A percentile compares a stretch with the other conserved stretches of the same genome.
Evolutionary conservation across 35 echinoderm and acorn worm species (phyloP).

Genomic region (Heliocidaris erythrogramma): DNA sequence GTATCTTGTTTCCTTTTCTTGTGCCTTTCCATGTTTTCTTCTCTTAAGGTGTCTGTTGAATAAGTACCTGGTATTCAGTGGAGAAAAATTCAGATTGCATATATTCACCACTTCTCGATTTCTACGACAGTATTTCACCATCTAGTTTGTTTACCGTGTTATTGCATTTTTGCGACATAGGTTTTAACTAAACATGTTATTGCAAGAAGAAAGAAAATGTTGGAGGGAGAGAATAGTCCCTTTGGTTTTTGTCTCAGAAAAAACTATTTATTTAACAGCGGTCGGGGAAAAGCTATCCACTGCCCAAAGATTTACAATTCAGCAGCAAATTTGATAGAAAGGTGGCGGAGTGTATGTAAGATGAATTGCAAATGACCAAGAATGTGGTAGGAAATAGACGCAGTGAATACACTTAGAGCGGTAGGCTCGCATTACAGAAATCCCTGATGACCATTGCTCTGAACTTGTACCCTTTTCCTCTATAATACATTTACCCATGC

Average conservation of each 20-base stretch:
- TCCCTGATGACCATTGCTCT: neutral
- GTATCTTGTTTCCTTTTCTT: neutral
- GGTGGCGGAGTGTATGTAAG: neutral
- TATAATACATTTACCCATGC: neutral
- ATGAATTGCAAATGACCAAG: neutral
- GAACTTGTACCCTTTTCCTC: neutral
- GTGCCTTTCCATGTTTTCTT: no score
- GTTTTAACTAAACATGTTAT: neutral
- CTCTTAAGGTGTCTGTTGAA: no score
- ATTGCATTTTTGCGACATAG: neutral
- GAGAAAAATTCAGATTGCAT: neutral
- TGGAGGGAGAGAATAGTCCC: neutral
- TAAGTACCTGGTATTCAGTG: neutral
- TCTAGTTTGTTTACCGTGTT: neutral
- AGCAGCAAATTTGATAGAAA: neutral
- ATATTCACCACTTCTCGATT: no score
- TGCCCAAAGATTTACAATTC: slow-evolving; percentile 1
- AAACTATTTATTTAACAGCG: neutral
- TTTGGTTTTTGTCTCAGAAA: neutral
- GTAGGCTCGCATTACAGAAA: neutral
- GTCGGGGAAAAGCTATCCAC: neutral
- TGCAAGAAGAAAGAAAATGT: neutral
- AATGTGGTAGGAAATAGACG: neutral
- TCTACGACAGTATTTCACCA: no score
- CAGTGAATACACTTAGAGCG: neutral